Base-by-base conservation (phyloP, 2,113 vertebrate species). In the Sorex araneus region DNA sequence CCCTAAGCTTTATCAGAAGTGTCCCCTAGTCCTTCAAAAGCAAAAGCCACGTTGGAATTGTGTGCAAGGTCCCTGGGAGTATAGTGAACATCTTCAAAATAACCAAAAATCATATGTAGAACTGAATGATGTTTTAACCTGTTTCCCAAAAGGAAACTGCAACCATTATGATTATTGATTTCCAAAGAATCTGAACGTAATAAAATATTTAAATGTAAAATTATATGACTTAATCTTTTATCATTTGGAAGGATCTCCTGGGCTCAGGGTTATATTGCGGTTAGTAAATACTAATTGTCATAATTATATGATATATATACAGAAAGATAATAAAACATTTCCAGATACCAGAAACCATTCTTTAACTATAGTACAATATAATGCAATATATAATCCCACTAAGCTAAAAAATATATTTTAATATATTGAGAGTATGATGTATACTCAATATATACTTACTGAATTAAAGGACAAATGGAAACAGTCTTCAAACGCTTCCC, bases 401-500 rank as follows among this genome's bases (percentile, higher is more conserved):
- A 89, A 89, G 30, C 84, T 25, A 89, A 84, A 66, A 81, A 32
- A 30, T 94, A 47, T 73, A 70, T 84, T 90, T 92, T 87, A 78
- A 83, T 45, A 84, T 76, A 83, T 2, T 30, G 71, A 71, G 10
- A 64, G 34, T n/a, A 1, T 27, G 45, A 45, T 79, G n/a, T 34
- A 1, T 74, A 88, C 1, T 96, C 36, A 15, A 8, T 43, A 28
- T 63, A 74, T 30, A 40, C 21, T 73, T 81, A 40, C 8, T 28
- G 9, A 93, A 86, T 89, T 79, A 87, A 94, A 95, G n/a, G 57
- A 30, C 82, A 90, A 85, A 90, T 3, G 77, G 32, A 66, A 90
- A 91, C 27, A 73, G n/a, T 40, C 50, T 21, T 23, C 80, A 80
- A 30, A 28, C 47, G 30, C 36, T 36, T 6, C 25, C 47, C n/a